Evolutionary conservation across 2,888 invertebrate species (phyloP), one percentile per base, ranked within the genome.

Genomic region (Adineta ricciae): DNA sequence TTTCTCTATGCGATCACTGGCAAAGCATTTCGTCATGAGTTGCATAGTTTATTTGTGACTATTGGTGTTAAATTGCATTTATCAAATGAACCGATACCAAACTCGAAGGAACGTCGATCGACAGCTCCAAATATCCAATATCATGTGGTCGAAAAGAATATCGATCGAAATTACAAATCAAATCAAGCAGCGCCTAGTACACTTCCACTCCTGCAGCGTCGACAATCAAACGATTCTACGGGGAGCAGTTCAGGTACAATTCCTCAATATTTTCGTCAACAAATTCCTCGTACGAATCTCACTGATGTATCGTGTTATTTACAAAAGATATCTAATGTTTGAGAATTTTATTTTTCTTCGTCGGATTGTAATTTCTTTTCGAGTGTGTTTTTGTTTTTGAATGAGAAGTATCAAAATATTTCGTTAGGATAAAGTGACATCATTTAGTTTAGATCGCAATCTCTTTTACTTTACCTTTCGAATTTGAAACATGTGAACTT

Each of bases 1-100:
- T 87, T 89, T 27, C 87, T 89, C 8, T 89, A 89, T 87, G 88
- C 88, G 85, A 86, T 88, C 8, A 88, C 87, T 46, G 89, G 89
- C 82, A 87, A 87, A 73, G 87, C 87, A 83, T 89, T 89, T 86
- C 86, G 89, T 2, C 86, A 86, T 49, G 88, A 89, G 84, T 83
- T 89, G 36, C 56, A 84, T 46, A 54, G 56, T n/a, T 38, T 86
- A 21, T 86, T 86, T 72, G 36, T 82, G 27, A 52, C 32, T 64
- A 64, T 64, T 64, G 64, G 32, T 32, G 19, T 64, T 27, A 64
- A 64, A 64, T 32, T 64, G 27, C 64, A 64, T 64, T 24, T 64
- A 36, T 14, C 36, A 32, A 64, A 32, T 27, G 64, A 36, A 19
- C 4, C 16, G 32, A 14, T 64, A 19, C 32, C 32, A 64, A 64